Evolutionary conservation across 2,888 invertebrate species (phyloP), one percentile per base, ranked within the genome.

Genomic region (Pasiphila rectangulata): DNA sequence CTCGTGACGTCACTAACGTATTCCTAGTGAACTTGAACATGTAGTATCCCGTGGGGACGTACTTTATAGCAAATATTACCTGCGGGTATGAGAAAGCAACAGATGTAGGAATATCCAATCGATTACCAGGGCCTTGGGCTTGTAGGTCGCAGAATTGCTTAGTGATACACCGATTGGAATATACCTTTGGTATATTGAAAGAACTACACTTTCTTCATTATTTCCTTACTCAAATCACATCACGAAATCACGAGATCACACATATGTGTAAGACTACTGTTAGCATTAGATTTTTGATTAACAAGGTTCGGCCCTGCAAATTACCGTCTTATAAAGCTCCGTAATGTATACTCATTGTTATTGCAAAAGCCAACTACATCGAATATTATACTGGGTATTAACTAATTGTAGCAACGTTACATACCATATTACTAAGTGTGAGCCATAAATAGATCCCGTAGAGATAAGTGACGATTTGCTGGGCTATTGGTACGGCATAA

Each of bases 11-110:
- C 25, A 57, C 51, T 56, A 76, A 78, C 36, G 77, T 61, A 44
- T 64, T 70, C 49, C 69, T 81, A 32, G 82, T 51, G 43, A 77
- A 68, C 59, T 68, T 79, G 63, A 70, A 77, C 65, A 73, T 63
- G 56, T 78, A 84, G n/a, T 81, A 39, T 5, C 61, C 72, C 41
- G 73, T 79, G 4, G 85, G 79, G 9, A 83, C 59, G 56, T 75
- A 81, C 64, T 83, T 84, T 32, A 84, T 50, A 15, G 72, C 16
- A 54, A 79, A 80, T 57, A 83, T 55, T 10, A 63, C 51, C 85
- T 84, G 71, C 4, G 64, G 29, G 23, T 30, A 51, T 23, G 36
- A 30, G 29, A 44, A 34, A 47, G 10, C 19, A 35, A 34, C 39
- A 41, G 41, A 41, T 38, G 30, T 39, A 40, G 35, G 34, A 30